phyloP scores from a whole-genome alignment of 2,797 vertebrate genomes.

The Tangara arthus region DNA sequence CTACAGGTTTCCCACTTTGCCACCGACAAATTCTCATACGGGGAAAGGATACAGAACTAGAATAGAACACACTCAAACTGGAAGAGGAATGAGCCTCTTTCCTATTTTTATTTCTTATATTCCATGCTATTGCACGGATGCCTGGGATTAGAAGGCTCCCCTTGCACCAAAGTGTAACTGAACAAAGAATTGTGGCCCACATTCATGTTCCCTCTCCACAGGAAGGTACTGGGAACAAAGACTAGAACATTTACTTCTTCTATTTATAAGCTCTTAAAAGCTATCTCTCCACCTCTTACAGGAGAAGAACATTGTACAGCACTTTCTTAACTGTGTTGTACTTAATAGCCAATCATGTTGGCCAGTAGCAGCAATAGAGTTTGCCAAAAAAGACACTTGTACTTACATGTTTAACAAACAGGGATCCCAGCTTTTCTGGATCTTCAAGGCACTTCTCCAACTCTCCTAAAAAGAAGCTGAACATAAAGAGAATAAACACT shows the following conservation, averaged over 20 bases:
- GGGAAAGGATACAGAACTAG: not conserved
- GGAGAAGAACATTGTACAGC: not conserved
- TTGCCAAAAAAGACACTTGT: not conserved
- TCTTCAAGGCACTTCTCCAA: conserved; percentile 98
- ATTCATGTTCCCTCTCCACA: not conserved
- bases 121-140: not conserved
- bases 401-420: conserved; percentile 96
- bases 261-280: not conserved
- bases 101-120: not conserved
- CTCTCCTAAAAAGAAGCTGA: conserved; percentile 95
- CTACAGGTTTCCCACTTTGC: not conserved
- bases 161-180: not conserved
- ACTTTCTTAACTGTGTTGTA: not conserved
- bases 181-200: not conserved
- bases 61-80: not conserved
- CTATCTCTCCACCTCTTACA: not conserved
- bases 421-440: conserved; percentile 90
- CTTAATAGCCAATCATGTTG: not conserved
- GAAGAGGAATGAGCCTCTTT: not conserved
- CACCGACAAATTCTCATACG: not conserved
- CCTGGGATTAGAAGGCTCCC: not conserved
- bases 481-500: not conserved
- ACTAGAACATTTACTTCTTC: not conserved
- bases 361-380: not conserved
- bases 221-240: not conserved